A percentile compares a stretch with the other conserved stretches of the same genome.
These are phyloP conservation scores for Lepidochrysops patricia DNA, from an alignment of 2,888 invertebrate species.

Conservation along the genomic window DNA sequence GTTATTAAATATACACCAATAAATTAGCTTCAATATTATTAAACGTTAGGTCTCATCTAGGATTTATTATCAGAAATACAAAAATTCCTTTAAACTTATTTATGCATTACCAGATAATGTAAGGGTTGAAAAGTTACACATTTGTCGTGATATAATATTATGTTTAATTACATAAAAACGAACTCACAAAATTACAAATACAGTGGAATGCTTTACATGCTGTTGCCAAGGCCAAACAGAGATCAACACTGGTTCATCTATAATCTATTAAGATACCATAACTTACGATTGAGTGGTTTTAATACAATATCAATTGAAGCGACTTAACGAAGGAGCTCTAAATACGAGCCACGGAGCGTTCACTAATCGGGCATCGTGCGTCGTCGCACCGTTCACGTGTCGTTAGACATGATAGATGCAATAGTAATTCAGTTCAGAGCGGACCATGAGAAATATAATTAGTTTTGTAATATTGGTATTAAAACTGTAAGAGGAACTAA, in stretches of 20 bases:
- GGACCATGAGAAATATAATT: slow-evolving; percentile 1
- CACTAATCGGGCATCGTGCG: slow-evolving; percentile 58
- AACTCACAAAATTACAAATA: no score
- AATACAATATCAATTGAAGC: slow-evolving; percentile 23
- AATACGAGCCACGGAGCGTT: slow-evolving; percentile 51
- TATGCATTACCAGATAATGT: no score
- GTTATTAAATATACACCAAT: no score
- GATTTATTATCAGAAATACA: no score
- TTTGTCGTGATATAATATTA: no score
- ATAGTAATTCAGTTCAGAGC: slow-evolving; percentile 10
- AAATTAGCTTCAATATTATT: no score
- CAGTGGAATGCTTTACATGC: no score
- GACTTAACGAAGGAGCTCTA: slow-evolving; percentile 32
- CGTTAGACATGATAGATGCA: slow-evolving; percentile 43
- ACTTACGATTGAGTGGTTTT: slow-evolving; percentile 8
- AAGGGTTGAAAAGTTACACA: no score
- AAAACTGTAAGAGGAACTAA: not conserved
- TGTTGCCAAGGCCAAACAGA: not conserved
- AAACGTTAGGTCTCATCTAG: no score
- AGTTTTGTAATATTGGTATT: not conserved
- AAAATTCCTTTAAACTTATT: no score
- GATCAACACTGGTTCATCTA: not conserved
- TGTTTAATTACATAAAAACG: no score
- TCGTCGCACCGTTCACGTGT: slow-evolving; percentile 51
- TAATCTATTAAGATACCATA: slow-evolving; percentile 9